phyloP scores from a whole-genome alignment of 2,113 vertebrate genomes.

The Scophthalmus maximus region DNA sequence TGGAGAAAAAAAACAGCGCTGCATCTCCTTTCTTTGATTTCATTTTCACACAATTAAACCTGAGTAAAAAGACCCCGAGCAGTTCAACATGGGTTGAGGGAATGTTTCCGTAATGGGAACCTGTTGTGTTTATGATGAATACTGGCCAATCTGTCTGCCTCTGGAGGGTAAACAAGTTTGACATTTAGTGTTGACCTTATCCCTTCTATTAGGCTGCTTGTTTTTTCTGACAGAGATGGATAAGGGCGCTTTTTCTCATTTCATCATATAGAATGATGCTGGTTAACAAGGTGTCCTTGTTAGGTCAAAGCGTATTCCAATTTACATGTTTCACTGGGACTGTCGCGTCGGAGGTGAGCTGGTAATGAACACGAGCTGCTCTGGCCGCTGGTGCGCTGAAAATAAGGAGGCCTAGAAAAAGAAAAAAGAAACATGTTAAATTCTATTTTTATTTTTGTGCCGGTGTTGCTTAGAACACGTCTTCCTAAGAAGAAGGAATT shows the following conservation, averaged over 20 bases:
- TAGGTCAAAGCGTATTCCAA: conserved; percentile 60
- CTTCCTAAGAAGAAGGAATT: too few species aligned
- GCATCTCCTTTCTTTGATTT: conserved; percentile 36
- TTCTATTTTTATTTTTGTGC: background rate
- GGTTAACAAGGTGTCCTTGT: conserved; percentile 74
- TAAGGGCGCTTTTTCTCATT: conserved; percentile 61
- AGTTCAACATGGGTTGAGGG: conserved; percentile 19
- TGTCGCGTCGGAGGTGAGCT: conserved; percentile 24
- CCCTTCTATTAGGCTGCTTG: conserved; percentile 66
- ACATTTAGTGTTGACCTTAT: conserved; percentile 80
- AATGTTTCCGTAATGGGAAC: conserved; percentile 61
- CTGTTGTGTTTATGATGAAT: conserved; percentile 73
- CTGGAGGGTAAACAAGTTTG: conserved; percentile 76
- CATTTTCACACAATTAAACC: conserved; percentile 63
- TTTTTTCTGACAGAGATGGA: conserved; percentile 76
- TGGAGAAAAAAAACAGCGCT: background rate
- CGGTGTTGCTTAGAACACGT: too few species aligned
- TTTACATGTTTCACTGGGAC: conserved; percentile 54
- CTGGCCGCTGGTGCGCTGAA: background rate
- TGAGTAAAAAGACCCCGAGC: background rate
- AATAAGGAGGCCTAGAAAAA: background rate
- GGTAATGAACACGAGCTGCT: conserved; percentile 21
- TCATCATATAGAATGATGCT: conserved; percentile 65
- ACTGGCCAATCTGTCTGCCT: conserved; percentile 64
- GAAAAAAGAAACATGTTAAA: background rate